phyloP scores from a whole-genome alignment of 1,140 invertebrate genomes.

The Agraylea sexmaculata region DNA sequence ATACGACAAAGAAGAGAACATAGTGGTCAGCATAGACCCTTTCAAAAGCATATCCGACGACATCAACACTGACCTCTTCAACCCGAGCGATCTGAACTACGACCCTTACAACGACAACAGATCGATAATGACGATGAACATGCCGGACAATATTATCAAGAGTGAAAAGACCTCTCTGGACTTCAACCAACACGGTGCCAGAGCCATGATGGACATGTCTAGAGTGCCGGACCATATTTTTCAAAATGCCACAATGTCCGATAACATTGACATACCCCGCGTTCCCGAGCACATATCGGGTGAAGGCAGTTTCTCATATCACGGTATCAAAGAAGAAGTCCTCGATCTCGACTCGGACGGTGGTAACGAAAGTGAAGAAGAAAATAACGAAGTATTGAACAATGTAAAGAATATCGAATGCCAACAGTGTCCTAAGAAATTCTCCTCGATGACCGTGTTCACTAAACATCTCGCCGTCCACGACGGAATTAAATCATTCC shows the following conservation, averaged over 20 bases:
- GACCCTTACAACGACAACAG: constrained; percentile 7
- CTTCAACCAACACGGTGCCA: no score
- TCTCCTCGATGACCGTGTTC: constrained; percentile 36
- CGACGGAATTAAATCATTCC: constrained; percentile 34
- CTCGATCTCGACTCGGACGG: constrained; percentile 4
- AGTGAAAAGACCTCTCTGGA: no score
- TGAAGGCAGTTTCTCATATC: constrained; percentile 34
- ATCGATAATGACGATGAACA: constrained; percentile 23
- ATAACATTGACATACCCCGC: constrained; percentile 32
- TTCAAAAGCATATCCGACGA: constrained; percentile 31
- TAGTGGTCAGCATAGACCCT: constrained; percentile 45
- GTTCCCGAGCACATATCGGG: constrained; percentile 41
- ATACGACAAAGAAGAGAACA: constrained; percentile 32
- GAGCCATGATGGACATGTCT: constrained; percentile 13
- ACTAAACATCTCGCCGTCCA: constrained; percentile 38
- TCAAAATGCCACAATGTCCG: no score
- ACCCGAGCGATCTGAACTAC: neutral
- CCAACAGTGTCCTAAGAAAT: constrained; percentile 40
- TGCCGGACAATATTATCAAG: no score
- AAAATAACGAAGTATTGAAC: constrained; percentile 22
- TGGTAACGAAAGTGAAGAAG: constrained; percentile 2
- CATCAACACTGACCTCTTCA: neutral
- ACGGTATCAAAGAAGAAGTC: constrained; percentile 9
- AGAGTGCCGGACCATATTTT: constrained; percentile 20
- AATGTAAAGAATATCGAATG: constrained; percentile 38